A percentile compares a stretch with the other conserved stretches of the same genome.
Conservation (phyloP, 2,888 invertebrate species). For the Plemyria rubiginata region DNA sequence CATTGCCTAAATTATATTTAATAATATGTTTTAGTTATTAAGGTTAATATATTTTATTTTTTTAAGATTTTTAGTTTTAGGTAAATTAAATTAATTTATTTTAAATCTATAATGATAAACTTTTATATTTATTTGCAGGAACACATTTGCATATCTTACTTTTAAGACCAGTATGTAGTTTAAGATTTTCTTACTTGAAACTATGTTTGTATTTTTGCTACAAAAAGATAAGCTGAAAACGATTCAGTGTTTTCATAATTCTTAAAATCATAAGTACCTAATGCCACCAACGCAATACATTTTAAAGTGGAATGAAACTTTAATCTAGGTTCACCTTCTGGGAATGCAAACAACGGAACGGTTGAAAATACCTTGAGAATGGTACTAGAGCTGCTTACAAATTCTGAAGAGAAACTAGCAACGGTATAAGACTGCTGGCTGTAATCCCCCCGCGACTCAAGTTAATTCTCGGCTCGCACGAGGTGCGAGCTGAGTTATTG, state of each 20-base stretch:
- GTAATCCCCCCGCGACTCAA: conserved; percentile 41
- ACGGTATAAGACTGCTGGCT: conserved; percentile 36
- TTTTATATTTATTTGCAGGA: too few relatives aligned
- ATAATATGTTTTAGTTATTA: too few relatives aligned
- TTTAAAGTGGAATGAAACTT: conserved; percentile 34
- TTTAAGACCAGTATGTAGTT: too few relatives aligned
- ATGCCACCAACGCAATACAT: conserved; percentile 26
- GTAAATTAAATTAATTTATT: too few relatives aligned
- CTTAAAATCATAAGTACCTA: conserved; percentile 5
- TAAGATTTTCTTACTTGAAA: not conserved
- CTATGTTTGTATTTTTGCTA: not conserved
- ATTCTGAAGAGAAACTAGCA: conserved; percentile 37
- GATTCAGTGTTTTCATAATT: conserved; percentile 19
- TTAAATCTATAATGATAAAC: too few relatives aligned
- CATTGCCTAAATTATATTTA: too few relatives aligned
- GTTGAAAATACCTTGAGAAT: conserved; percentile 32
- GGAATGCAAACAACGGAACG: conserved; percentile 31
- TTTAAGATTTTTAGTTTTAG: too few relatives aligned
- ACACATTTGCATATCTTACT: not conserved
- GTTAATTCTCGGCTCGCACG: conserved; percentile 48
- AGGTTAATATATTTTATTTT: too few relatives aligned
- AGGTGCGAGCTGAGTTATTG: conserved; percentile 58
- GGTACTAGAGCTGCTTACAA: conserved; percentile 35
- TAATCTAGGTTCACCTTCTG: conserved; percentile 32
- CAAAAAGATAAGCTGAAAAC: too few relatives aligned